A percentile compares a stretch with the other conserved stretches of the same genome.
Conservation (phyloP, 2,888 invertebrate species). For the Anaspis maculata region DNA sequence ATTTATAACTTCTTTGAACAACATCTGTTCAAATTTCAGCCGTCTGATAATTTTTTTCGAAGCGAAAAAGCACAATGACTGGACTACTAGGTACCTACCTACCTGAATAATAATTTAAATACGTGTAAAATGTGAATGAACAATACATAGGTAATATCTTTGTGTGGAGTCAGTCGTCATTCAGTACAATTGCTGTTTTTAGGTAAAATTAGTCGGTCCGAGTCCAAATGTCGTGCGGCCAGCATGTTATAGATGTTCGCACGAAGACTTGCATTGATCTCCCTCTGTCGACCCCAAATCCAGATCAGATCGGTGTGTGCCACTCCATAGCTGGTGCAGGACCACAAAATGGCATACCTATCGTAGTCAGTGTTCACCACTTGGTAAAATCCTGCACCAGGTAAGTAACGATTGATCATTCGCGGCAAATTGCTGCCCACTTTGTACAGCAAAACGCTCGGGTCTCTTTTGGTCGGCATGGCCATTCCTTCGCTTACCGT, state of each 20-base stretch:
- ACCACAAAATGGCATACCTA: constrained; percentile 64
- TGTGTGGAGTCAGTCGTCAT: no score
- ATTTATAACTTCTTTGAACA: no score
- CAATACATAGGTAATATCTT: no score
- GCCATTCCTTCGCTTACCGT: constrained; percentile 56
- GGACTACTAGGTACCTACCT: no score
- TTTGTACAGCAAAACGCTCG: constrained; percentile 49
- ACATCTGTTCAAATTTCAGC: no score
- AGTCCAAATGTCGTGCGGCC: constrained; percentile 52
- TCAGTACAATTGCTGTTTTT: constrained; percentile 56
- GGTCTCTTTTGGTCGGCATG: constrained; percentile 42
- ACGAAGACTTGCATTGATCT: constrained; percentile 55
- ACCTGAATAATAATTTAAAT: no score
- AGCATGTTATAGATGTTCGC: constrained; percentile 58
- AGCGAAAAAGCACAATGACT: no score
- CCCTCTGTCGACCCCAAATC: constrained; percentile 59
- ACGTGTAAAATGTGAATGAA: no score
- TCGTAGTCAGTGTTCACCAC: constrained; percentile 65
- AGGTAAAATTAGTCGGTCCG: constrained; percentile 62
- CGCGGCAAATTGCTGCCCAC: constrained; percentile 55
- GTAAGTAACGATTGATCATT: constrained; percentile 56
- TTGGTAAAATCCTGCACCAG: constrained; percentile 65
- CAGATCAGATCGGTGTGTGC: constrained; percentile 63
- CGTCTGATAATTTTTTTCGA: no score
- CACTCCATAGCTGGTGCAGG: constrained; percentile 58